phyloP scores from a whole-genome alignment of 1,140 invertebrate genomes.

The Calycopis cecrops region DNA sequence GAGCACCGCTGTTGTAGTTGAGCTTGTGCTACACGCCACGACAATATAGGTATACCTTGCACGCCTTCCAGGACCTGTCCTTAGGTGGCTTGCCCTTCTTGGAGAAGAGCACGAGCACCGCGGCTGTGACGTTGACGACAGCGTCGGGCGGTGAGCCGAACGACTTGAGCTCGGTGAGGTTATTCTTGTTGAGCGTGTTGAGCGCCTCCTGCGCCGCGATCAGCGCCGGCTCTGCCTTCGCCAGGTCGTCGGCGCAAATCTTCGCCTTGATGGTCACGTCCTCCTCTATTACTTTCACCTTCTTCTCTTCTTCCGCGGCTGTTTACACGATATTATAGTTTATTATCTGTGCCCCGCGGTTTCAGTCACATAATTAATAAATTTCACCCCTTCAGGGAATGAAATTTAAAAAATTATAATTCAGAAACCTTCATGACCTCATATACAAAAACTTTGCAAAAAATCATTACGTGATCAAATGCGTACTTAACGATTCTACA shows the following conservation, averaged over 20 bases:
- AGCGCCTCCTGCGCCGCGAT: slow-evolving; percentile 92
- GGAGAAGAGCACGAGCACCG: slow-evolving; percentile 91
- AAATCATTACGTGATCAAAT: too few relatives aligned
- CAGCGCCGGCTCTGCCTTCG: slow-evolving; percentile 93
- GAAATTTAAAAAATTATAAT: too few relatives aligned
- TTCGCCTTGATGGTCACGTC: slow-evolving; percentile 89
- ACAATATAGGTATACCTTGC: too few relatives aligned
- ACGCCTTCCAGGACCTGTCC: slow-evolving; percentile 95
- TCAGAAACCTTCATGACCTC: too few relatives aligned
- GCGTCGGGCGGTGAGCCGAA: slow-evolving; percentile 90
- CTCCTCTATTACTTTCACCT: slow-evolving; percentile 91
- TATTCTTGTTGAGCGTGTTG: slow-evolving; percentile 94
- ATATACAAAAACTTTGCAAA: too few relatives aligned
- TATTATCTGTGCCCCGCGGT: too few relatives aligned
- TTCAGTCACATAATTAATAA: too few relatives aligned
- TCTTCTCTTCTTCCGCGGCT: slow-evolving; percentile 90
- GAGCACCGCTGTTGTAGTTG: too few relatives aligned
- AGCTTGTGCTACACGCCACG: too few relatives aligned
- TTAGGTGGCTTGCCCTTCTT: slow-evolving; percentile 92
- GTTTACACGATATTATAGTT: too few relatives aligned
- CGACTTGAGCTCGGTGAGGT: slow-evolving; percentile 95
- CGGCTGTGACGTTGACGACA: slow-evolving; percentile 89
- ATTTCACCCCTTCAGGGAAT: too few relatives aligned
- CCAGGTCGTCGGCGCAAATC: slow-evolving; percentile 92
- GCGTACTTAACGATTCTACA: too few relatives aligned